Evolutionary conservation across 2,113 vertebrate genomes (phyloP).

Genomic region (Myotis yumanensis): DNA sequence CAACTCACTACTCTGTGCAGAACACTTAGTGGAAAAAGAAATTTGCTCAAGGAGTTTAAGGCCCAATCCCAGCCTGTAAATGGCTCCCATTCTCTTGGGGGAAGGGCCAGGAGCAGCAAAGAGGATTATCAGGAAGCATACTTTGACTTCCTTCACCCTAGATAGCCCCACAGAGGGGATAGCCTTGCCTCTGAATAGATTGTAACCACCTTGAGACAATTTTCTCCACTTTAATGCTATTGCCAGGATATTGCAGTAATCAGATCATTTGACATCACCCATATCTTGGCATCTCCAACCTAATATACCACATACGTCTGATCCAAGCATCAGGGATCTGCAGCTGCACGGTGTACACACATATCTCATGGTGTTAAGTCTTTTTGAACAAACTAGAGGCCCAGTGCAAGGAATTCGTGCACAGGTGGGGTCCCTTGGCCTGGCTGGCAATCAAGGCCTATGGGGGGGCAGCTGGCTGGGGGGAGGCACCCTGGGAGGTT

Average conservation of each 20-base stretch:
- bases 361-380: not conserved
- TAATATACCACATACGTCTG: not conserved
- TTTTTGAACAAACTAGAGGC: not conserved
- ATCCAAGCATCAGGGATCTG: not conserved
- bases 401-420: too few relatives aligned
- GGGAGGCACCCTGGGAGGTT: too few relatives aligned
- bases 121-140: slow-evolving; percentile 17
- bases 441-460: too few relatives aligned
- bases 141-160: slow-evolving; percentile 58
- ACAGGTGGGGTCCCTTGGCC: too few relatives aligned
- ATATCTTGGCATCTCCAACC: not conserved
- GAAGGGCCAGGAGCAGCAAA: not conserved
- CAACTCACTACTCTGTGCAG: not conserved
- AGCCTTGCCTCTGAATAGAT: slow-evolving; percentile 16
- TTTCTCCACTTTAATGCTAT: slow-evolving; percentile 40
- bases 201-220: slow-evolving; percentile 38
- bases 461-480: too few relatives aligned
- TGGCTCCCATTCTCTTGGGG: not conserved
- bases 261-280: slow-evolving; percentile 2
- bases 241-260: slow-evolving; percentile 37
- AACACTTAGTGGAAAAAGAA: slow-evolving; percentile 1
- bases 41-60: slow-evolving; percentile 30
- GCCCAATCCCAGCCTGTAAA: slow-evolving; percentile 5
- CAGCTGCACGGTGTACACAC: not conserved
- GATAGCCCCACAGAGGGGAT: slow-evolving; percentile 34